phyloP scores from a whole-genome alignment of 2,888 invertebrate genomes.

The Trichopoda pennipes region DNA sequence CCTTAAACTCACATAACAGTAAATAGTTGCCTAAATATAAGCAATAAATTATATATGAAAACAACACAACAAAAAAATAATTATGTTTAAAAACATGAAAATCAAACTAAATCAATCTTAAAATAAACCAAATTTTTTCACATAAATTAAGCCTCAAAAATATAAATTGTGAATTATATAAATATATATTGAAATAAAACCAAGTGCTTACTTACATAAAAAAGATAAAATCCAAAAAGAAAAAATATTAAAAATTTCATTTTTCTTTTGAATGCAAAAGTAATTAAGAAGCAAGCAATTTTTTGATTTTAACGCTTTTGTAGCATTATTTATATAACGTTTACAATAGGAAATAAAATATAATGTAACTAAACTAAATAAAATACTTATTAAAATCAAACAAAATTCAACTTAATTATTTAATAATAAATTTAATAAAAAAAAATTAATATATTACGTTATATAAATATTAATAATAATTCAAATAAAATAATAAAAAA shows the following conservation, averaged over 20 bases:
- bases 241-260: constrained; percentile 5
- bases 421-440: constrained; percentile 4
- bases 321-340: constrained; percentile 26
- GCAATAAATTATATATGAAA: constrained; percentile 59
- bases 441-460: constrained; percentile 8
- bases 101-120: not conserved
- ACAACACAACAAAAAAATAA: constrained; percentile 20
- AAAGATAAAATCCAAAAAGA: not conserved
- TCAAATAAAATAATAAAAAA: not conserved
- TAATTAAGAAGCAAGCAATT: constrained; percentile 35
- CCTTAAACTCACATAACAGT: constrained; percentile 35
- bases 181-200: constrained; percentile 17
- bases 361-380: constrained; percentile 21
- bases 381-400: not conserved
- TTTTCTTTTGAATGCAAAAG: constrained; percentile 24
- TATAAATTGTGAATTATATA: constrained; percentile 15
- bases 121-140: constrained; percentile 30
- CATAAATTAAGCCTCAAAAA: constrained; percentile 24
- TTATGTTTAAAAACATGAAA: constrained; percentile 21
- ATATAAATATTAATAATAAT: constrained; percentile 5
- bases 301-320: constrained; percentile 25
- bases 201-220: constrained; percentile 59
- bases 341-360: constrained; percentile 15
- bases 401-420: constrained; percentile 3
- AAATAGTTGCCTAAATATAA: constrained; percentile 65